A percentile compares a stretch with the other conserved stretches of the same genome.
phyloP scores from a whole-genome alignment of 2,113 vertebrate species.

The Ammospiza nelsoni region DNA sequence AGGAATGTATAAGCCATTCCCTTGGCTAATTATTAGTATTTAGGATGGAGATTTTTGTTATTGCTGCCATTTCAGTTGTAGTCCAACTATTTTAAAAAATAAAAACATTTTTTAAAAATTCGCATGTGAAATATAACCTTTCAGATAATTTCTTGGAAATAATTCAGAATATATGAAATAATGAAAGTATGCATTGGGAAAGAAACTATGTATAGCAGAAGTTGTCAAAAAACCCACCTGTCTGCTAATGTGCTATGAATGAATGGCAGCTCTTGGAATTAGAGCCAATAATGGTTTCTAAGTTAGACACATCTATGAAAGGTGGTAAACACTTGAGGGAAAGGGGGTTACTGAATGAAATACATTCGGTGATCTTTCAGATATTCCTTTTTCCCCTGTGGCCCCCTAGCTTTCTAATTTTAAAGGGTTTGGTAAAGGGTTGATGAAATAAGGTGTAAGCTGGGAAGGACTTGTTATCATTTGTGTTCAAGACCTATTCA shows the following conservation, averaged over 20 bases:
- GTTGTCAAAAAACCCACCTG: neutral
- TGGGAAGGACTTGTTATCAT: neutral
- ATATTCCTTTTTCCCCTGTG: neutral
- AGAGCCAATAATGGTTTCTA: neutral
- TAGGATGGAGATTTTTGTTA: fast-evolving
- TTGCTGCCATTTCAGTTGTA: neutral
- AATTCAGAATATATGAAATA: neutral
- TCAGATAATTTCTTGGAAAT: neutral
- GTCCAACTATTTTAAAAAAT: neutral
- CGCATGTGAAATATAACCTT: neutral
- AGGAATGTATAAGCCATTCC: neutral
- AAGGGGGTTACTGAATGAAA: neutral
- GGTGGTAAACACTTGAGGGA: neutral
- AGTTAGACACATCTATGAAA: neutral
- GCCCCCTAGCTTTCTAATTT: neutral
- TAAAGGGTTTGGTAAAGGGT: neutral
- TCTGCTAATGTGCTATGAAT: neutral
- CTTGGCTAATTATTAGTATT: neutral
- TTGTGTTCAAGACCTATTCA: neutral
- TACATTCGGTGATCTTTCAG: neutral
- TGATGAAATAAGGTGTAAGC: neutral
- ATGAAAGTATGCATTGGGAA: neutral
- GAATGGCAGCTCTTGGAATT: neutral
- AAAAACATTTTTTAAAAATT: neutral
- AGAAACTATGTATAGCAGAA: neutral